Evolutionary conservation across 2,797 vertebrate species (phyloP).

Genomic region (Sparus aurata): DNA sequence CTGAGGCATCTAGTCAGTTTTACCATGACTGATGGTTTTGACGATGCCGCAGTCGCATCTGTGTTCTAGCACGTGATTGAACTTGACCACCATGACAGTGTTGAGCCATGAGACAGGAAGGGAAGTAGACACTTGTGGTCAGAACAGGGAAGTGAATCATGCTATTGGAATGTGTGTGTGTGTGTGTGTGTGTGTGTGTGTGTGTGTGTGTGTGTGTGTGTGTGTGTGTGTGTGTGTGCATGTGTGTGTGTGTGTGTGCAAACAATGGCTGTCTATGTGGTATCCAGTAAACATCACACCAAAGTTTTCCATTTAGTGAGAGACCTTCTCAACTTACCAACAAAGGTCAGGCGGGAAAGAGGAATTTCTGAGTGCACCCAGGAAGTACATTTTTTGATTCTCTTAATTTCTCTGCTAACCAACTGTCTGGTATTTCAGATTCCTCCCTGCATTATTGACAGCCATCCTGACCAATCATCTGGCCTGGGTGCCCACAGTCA

Average conservation of each 20-base stretch:
- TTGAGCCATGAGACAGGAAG: constrained; percentile 78
- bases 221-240: constrained; percentile 1
- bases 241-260: constrained; percentile 7
- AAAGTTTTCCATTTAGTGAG: not conserved
- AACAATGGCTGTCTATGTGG: constrained; percentile 28
- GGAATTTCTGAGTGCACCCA: not conserved
- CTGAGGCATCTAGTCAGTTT: constrained; percentile 27
- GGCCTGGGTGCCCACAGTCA: constrained; percentile 99
- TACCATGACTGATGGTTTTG: constrained; percentile 48
- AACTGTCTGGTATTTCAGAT: constrained; percentile 83
- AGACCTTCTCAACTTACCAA: constrained; percentile 15
- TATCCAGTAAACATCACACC: constrained; percentile 11
- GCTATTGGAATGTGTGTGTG: not conserved
- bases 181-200: constrained; percentile 10
- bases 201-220: not conserved
- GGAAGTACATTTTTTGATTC: not conserved
- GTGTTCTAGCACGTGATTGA: constrained; percentile 42
- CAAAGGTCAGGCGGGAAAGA: constrained; percentile 17
- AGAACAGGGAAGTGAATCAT: constrained; percentile 71
- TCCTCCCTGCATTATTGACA: constrained; percentile 95
- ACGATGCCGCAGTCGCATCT: constrained; percentile 28
- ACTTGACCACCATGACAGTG: constrained; percentile 34
- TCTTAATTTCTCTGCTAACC: constrained; percentile 12
- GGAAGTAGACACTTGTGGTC: constrained; percentile 74
- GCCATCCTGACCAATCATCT: constrained; percentile 98